Conservation (phyloP, 23 tunicate species). For the Styela clava region DNA sequence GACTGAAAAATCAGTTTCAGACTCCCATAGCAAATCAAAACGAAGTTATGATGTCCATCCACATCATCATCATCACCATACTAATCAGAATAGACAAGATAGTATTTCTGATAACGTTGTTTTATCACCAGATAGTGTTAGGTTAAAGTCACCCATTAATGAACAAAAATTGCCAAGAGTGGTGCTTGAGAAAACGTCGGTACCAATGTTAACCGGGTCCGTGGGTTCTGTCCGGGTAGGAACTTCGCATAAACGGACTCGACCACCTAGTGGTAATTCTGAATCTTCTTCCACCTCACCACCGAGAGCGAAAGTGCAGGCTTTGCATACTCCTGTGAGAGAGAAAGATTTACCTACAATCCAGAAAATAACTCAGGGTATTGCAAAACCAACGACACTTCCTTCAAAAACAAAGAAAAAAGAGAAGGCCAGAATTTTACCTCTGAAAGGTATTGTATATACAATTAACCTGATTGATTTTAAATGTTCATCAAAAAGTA, state of each 20-base stretch:
- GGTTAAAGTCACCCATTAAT: not conserved
- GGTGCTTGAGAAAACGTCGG: constrained; percentile 5
- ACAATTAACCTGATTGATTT: too few relatives aligned
- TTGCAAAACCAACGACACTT: not conserved
- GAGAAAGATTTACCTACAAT: not conserved
- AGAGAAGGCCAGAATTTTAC: constrained; percentile 12
- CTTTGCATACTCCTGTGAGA: not conserved
- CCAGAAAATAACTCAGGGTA: not conserved
- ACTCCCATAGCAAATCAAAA: not conserved
- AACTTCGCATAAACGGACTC: constrained; percentile 9
- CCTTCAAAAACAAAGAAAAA: not conserved
- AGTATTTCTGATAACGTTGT: not conserved
- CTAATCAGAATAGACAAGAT: not conserved
- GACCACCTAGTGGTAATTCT: constrained; percentile 19
- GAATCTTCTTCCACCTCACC: constrained; percentile 16
- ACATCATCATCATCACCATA: constrained; percentile 18
- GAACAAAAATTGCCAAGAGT: constrained; percentile 6
- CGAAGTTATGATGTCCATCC: not conserved
- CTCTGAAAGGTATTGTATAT: constrained; percentile 21
- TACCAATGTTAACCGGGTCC: constrained; percentile 1
- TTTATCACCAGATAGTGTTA: constrained; percentile 13
- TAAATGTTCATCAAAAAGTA: too few relatives aligned
- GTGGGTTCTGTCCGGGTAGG: not conserved
- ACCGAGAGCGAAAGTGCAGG: not conserved
- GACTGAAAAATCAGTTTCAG: not conserved